A percentile compares a stretch with the other conserved stretches of the same genome.
phyloP scores from a whole-genome alignment of 1,140 invertebrate genomes.

The Drosophila watanabei region DNA sequence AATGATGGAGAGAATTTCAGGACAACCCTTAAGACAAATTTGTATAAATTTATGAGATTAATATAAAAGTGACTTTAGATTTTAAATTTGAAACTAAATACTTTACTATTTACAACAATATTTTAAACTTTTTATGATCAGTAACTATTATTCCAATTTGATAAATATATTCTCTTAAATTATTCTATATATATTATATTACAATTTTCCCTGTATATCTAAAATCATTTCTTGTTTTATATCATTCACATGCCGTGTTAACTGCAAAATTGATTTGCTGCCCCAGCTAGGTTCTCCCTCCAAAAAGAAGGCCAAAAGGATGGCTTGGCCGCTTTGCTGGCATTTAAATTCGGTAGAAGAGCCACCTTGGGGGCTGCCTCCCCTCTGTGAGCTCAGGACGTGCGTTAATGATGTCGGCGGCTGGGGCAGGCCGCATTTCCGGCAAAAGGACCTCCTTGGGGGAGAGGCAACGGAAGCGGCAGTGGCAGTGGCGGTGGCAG shows the following conservation, averaged over 20 bases:
- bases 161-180: not conserved
- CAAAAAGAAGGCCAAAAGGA: slow-evolving; percentile 1
- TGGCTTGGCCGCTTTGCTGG: slow-evolving; percentile 30
- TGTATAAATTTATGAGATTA: not conserved
- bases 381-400: slow-evolving; percentile 18
- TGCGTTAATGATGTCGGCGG: slow-evolving; percentile 59
- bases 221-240: not conserved
- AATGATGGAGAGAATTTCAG: not conserved
- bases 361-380: slow-evolving; percentile 7
- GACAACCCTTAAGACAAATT: not conserved
- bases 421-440: slow-evolving; percentile 54
- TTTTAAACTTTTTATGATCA: not conserved
- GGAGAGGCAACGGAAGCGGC: slow-evolving; percentile 7
- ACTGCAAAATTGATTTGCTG: slow-evolving; percentile 51
- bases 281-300: not conserved
- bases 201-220: not conserved
- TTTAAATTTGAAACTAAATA: not conserved
- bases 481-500: not conserved
- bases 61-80: not conserved
- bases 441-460: slow-evolving; percentile 16
- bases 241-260: slow-evolving; percentile 47
- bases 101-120: not conserved
- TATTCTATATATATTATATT: not conserved
- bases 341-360: slow-evolving; percentile 43
- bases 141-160: not conserved